These are phyloP conservation scores for Aricia agestis DNA, from an alignment of 1,140 invertebrate genomes.

Conservation along the genomic window DNA sequence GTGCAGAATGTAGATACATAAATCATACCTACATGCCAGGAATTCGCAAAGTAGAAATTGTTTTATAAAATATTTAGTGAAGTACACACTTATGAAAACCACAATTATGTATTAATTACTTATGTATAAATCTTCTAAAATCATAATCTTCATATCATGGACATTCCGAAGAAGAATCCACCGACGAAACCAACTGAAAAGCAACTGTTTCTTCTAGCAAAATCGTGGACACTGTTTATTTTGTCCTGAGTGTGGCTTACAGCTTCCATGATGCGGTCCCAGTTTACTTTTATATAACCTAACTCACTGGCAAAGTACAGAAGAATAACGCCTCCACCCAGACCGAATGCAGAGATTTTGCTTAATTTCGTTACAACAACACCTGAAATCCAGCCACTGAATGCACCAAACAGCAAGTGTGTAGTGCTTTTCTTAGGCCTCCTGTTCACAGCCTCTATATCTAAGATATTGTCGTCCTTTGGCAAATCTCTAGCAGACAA, in stretches of 20 bases:
- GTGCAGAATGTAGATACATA: no score
- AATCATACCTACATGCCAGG: no score
- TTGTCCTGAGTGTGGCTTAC: slow-evolving; percentile 84
- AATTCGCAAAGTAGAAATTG: no score
- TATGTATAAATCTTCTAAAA: not conserved
- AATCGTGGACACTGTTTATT: slow-evolving; percentile 82
- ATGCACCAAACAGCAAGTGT: slow-evolving; percentile 44
- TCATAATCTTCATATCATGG: slow-evolving; percentile 73
- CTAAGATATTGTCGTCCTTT: slow-evolving; percentile 33
- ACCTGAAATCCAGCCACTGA: slow-evolving; percentile 51
- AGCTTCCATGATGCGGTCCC: slow-evolving; percentile 87
- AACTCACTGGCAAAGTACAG: slow-evolving; percentile 92
- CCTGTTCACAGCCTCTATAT: slow-evolving; percentile 40
- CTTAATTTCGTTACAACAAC: slow-evolving; percentile 84
- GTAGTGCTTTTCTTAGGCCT: slow-evolving; percentile 41
- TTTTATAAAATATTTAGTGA: no score
- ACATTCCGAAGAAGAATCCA: slow-evolving; percentile 88
- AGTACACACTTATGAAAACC: no score
- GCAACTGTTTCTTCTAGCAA: slow-evolving; percentile 83
- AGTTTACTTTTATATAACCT: slow-evolving; percentile 92
- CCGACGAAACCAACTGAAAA: slow-evolving; percentile 87
- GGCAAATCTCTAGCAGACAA: slow-evolving; percentile 34
- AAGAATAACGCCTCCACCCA: slow-evolving; percentile 91
- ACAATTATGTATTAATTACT: no score
- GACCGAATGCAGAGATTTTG: slow-evolving; percentile 89